These are phyloP conservation scores for Hydrozoanthus gracilis DNA, from an alignment of 92 coral and sea anemone species.

Conservation along the genomic window DNA sequence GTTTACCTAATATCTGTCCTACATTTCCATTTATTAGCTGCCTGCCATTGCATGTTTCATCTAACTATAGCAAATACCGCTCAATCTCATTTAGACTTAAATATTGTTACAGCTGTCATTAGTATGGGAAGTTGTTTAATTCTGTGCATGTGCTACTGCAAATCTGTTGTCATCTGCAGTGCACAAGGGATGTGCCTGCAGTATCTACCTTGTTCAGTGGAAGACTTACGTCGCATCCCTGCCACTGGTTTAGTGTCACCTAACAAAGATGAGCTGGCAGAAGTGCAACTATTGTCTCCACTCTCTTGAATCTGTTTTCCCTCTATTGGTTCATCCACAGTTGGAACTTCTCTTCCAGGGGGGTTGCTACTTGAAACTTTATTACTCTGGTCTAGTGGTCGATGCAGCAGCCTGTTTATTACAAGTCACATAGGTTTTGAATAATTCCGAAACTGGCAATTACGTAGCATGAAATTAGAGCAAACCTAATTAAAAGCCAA, in stretches of 20 bases:
- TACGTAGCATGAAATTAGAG: neutral
- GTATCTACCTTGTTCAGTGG: constrained; percentile 45
- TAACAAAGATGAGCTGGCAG: constrained; percentile 20
- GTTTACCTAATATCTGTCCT: too few relatives aligned
- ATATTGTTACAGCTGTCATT: neutral
- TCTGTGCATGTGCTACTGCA: neutral
- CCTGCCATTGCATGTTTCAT: too few relatives aligned
- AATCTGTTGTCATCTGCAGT: neutral
- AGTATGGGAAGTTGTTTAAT: too few relatives aligned
- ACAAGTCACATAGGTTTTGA: neutral
- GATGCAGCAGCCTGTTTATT: constrained; percentile 17
- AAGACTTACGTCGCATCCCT: constrained; percentile 49
- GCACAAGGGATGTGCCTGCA: neutral
- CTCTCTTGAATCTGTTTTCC: constrained; percentile 3
- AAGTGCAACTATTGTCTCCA: constrained; percentile 37
- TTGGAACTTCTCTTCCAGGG: neutral
- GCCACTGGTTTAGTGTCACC: constrained; percentile 37
- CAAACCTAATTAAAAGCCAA: too few relatives aligned
- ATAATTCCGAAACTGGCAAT: too few relatives aligned
- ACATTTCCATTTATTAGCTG: too few relatives aligned
- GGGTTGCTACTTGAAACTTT: neutral
- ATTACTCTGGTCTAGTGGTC: constrained; percentile 17
- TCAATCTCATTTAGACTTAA: too few relatives aligned
- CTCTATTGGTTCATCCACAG: neutral
- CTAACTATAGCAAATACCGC: too few relatives aligned